phyloP scores from a whole-genome alignment of 1,140 invertebrate species.

The Drosophila obscura region DNA sequence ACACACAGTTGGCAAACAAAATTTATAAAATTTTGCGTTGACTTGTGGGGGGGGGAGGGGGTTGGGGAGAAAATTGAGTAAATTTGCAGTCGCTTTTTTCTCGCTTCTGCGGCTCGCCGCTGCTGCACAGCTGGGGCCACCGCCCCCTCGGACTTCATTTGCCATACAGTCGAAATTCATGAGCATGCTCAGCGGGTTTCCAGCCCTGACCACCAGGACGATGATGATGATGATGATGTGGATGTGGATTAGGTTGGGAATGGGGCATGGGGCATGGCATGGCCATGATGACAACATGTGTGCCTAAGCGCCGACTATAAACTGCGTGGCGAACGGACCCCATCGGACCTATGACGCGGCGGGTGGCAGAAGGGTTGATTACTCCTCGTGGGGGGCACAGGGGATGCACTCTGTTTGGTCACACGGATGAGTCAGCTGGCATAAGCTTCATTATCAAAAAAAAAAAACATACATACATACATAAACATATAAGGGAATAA shows the following conservation, averaged over 20 bases:
- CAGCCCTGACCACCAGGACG: slow-evolving; percentile 34
- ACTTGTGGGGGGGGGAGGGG: not conserved
- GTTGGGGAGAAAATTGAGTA: slow-evolving; percentile 36
- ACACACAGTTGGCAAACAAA: slow-evolving; percentile 37
- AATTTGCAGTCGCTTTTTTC: slow-evolving; percentile 54
- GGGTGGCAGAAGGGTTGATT: slow-evolving; percentile 32
- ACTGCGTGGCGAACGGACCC: slow-evolving; percentile 44
- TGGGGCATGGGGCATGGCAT: slow-evolving; percentile 36
- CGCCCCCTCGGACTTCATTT: slow-evolving; percentile 50
- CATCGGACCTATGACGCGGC: slow-evolving; percentile 6
- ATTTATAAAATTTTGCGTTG: slow-evolving; percentile 59
- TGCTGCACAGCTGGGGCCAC: slow-evolving; percentile 50
- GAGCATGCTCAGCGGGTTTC: slow-evolving; percentile 57
- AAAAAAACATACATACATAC: no score
- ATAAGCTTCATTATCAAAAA: slow-evolving; percentile 37
- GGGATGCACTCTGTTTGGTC: not conserved
- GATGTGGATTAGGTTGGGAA: slow-evolving; percentile 13
- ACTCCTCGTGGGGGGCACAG: slow-evolving; percentile 20
- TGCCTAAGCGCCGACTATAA: slow-evolving; percentile 62
- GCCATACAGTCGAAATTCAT: slow-evolving; percentile 68
- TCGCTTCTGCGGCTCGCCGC: slow-evolving; percentile 12
- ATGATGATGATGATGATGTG: slow-evolving; percentile 34
- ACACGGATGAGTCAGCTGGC: slow-evolving; percentile 26
- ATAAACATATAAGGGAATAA: no score
- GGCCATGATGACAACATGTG: slow-evolving; percentile 70